Evolutionary conservation across 1,140 invertebrate genomes (phyloP).

Genomic region (Pachypsylla venusta): DNA sequence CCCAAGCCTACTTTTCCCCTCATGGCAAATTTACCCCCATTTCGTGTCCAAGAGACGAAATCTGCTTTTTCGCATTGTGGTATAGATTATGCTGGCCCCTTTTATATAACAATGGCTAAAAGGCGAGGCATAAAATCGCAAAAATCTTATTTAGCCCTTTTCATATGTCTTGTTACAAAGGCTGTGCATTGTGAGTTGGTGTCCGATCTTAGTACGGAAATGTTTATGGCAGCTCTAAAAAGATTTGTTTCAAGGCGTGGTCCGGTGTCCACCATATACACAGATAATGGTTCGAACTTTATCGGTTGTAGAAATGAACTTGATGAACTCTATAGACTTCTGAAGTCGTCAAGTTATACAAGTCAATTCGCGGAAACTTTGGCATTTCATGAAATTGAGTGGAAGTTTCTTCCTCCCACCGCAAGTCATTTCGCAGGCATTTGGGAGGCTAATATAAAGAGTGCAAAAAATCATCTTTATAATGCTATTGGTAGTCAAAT

Average conservation of each 20-base stretch:
- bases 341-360: not conserved
- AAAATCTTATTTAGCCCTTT: not conserved
- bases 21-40: constrained; percentile 2
- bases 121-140: not conserved
- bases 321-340: not conserved
- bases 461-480: constrained; percentile 4
- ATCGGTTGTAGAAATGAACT: not conserved
- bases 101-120: not conserved
- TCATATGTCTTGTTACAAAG: not conserved
- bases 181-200: not conserved
- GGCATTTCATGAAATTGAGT: constrained; percentile 8
- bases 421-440: constrained; percentile 28
- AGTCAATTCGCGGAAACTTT: not conserved
- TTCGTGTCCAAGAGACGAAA: not conserved
- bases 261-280: not conserved
- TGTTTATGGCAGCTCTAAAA: not conserved
- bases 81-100: constrained; percentile 5
- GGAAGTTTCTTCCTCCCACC: constrained; percentile 24
- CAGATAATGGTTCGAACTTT: not conserved
- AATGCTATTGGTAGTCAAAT: constrained; percentile 22
- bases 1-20: not conserved
- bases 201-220: not conserved
- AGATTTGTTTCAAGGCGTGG: not conserved
- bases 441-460: constrained; percentile 29
- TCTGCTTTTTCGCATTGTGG: not conserved